phyloP scores from a whole-genome alignment of 1,140 invertebrate species.

The Habropoda laboriosa region DNA sequence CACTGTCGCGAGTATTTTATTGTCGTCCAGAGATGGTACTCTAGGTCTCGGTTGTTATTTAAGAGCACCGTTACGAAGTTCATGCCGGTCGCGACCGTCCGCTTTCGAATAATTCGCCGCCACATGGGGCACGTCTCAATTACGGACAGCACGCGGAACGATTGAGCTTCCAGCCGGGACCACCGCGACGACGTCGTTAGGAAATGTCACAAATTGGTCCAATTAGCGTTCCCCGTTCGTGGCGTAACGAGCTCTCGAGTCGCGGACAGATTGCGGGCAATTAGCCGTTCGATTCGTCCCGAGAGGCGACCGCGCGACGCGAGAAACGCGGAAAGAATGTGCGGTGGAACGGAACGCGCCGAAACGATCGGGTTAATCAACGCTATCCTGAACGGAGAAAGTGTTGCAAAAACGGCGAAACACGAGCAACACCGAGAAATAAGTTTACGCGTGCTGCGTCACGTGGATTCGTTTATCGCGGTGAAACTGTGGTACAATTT shows the following conservation, averaged over 20 bases:
- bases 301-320: neutral
- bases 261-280: constrained; percentile 29
- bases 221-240: constrained; percentile 38
- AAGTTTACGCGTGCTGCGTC: neutral
- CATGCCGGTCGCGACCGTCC: neutral
- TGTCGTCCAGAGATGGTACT: neutral
- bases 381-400: constrained; percentile 43
- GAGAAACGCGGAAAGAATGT: constrained; percentile 3
- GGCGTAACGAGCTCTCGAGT: constrained; percentile 18
- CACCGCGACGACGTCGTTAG: constrained; percentile 46
- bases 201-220: constrained; percentile 54
- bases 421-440: neutral
- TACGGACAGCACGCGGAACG: constrained; percentile 29
- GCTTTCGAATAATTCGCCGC: constrained; percentile 43
- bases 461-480: constrained; percentile 25
- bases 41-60: constrained; percentile 1
- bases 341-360: neutral
- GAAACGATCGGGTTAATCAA: neutral
- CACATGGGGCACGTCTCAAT: constrained; percentile 58
- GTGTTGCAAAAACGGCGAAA: constrained; percentile 30
- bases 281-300: constrained; percentile 33
- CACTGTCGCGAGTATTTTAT: no score
- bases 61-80: constrained; percentile 4
- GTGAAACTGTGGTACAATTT: no score
- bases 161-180: constrained; percentile 17